Evolutionary conservation across 2,888 invertebrate genomes (phyloP).

Genomic region (Clusia tigrina): DNA sequence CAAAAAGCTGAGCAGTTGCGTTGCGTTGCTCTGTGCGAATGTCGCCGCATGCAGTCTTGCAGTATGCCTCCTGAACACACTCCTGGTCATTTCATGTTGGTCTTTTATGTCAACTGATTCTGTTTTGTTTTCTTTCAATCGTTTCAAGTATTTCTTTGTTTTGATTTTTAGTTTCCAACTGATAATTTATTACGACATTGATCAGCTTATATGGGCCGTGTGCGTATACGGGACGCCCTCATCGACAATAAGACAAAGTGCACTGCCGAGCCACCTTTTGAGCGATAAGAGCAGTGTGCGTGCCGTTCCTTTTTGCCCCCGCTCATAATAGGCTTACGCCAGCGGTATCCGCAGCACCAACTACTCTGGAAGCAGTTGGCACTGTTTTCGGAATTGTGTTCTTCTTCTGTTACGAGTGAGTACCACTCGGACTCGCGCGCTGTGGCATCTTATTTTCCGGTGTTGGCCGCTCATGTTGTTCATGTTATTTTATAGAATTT

Average conservation of each 20-base stretch:
- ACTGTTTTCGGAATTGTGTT: constrained; percentile 19
- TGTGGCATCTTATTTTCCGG: constrained; percentile 14
- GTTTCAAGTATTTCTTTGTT: constrained; percentile 40
- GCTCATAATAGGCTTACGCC: neutral
- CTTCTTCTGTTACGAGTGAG: constrained; percentile 28
- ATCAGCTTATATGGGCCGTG: constrained; percentile 20
- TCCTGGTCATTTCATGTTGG: constrained; percentile 45
- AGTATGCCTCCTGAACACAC: constrained; percentile 45
- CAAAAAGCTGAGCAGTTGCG: constrained; percentile 25
- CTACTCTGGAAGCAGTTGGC: constrained; percentile 25
- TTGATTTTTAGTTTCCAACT: constrained; percentile 38
- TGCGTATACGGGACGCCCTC: constrained; percentile 11
- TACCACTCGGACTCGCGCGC: constrained; percentile 32
- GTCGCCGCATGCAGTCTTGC: constrained; percentile 53
- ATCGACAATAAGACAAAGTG: constrained; percentile 36
- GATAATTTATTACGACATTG: constrained; percentile 55
- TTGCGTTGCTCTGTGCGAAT: constrained; percentile 35
- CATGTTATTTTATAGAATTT: constrained; percentile 28
- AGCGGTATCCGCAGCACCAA: neutral
- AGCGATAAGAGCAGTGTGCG: constrained; percentile 8
- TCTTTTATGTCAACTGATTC: constrained; percentile 32
- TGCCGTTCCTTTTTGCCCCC: neutral
- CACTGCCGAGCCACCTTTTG: constrained; percentile 4
- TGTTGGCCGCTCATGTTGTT: constrained; percentile 5
- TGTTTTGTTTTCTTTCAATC: constrained; percentile 29